Evolutionary conservation across 2,888 invertebrate species (phyloP), one percentile per base, ranked within the genome.

Genomic region (Prosopocoilus inquinatus): DNA sequence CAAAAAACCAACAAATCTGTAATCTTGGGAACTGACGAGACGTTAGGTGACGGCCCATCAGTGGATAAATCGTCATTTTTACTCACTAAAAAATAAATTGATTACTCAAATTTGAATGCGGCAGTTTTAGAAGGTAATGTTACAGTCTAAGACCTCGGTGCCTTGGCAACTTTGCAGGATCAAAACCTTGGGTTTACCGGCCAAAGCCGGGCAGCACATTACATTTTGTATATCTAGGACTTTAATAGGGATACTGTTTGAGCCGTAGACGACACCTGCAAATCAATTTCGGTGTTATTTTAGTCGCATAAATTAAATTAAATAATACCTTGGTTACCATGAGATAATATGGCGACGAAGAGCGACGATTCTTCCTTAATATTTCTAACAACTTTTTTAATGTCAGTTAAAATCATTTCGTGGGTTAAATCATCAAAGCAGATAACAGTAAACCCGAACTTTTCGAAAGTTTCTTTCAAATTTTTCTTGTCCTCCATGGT

Each of bases 121-220:
- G 20, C 20, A 12, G 47, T 12, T 35, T 49, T 53, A 33, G n/a
- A n/a, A n/a, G n/a, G 13, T 41, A 9, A 13, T 15, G 57, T 58
- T 67, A 74, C 72, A 41, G 65, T 62, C 64, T 60, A 70, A 72
- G 36, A 70, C 70, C 38, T 64, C 53, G 2, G 61, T 67, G 32
- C 80, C 82, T 68, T 84, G 84, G 57, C 84, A 84, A 0, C 84
- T 81, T 69, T 84, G 84, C 38, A 84, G 74, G 46, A 84, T 78
- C 1, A 84, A 67, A 50, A 84, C 65, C 72, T 84, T 84, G 9
- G 82, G 81, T 64, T 82, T 82, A 2, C 76, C 73, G 2, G 67
- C 59, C 13, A 84, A 70, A 47, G 65, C 61, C 11, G 35, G 39
- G 4, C 63, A 66, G 38, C 79, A 77, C 47, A 84, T 69, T 7